Percentiles rank a stretch among this genome's conserved stretches.
phyloP scores from a whole-genome alignment of 2,113 vertebrate genomes.

The Microcebus ravelobensis region DNA sequence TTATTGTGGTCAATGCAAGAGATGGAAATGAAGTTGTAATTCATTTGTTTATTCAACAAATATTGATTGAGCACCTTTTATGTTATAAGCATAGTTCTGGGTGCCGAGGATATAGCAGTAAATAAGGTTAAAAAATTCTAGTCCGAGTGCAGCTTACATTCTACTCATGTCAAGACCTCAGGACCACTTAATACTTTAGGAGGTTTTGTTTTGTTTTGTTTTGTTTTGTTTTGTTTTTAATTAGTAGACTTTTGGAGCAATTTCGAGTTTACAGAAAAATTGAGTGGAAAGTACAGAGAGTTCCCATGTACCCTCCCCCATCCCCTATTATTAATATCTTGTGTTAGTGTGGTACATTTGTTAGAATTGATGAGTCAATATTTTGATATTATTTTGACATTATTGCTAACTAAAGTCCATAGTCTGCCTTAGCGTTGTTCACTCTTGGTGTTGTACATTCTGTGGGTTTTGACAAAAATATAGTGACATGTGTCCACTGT shows the following conservation, averaged over 20 bases:
- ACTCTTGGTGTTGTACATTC: background rate
- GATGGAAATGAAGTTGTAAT: background rate
- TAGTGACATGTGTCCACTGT: too few species aligned
- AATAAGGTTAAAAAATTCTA: background rate
- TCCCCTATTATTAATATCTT: background rate
- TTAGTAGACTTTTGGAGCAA: slow-evolving; percentile 4
- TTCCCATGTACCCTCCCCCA: background rate
- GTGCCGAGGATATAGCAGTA: background rate
- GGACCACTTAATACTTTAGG: background rate
- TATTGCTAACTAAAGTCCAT: background rate
- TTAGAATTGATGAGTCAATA: background rate
- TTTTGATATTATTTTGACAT: background rate
- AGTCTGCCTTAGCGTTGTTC: background rate
- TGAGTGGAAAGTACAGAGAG: background rate
- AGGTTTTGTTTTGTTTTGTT: background rate
- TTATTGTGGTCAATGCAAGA: background rate
- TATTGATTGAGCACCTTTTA: background rate
- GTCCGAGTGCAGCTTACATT: background rate
- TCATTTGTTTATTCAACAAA: slow-evolving; percentile 24
- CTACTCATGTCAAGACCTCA: background rate
- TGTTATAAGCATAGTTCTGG: background rate
- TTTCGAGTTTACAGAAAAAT: slow-evolving; percentile 26
- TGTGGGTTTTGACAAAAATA: background rate
- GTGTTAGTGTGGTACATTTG: background rate
- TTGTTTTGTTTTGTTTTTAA: slow-evolving; percentile 31